A percentile compares a stretch with the other conserved stretches of the same genome.
These are phyloP conservation scores for Acleris laterana DNA, from an alignment of 2,888 invertebrate species.

Conservation along the genomic window DNA sequence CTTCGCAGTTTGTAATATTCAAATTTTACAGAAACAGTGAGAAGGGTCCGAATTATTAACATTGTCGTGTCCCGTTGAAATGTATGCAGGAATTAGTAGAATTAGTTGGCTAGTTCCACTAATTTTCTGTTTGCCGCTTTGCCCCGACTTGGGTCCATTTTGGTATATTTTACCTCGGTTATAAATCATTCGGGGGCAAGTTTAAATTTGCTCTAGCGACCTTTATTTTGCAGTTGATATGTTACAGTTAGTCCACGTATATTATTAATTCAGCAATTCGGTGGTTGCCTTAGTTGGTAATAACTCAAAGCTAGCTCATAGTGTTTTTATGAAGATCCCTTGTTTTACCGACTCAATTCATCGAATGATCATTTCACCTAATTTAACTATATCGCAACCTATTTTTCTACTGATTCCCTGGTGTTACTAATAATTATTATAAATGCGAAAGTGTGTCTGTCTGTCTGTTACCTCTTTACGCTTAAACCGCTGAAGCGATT, in stretches of 20 bases:
- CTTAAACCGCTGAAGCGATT: too few species aligned
- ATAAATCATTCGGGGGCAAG: constrained; percentile 32
- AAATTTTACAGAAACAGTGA: constrained; percentile 46
- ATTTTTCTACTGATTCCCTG: too few species aligned
- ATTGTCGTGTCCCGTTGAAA: constrained; percentile 42
- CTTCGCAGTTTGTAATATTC: constrained; percentile 37
- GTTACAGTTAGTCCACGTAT: constrained; percentile 14
- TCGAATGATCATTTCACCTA: too few species aligned
- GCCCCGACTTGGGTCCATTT: constrained; percentile 15
- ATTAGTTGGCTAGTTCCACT: constrained; percentile 24
- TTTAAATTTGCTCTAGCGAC: constrained; percentile 29
- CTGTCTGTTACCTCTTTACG: too few species aligned
- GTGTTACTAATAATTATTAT: too few species aligned
- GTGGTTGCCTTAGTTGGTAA: too few species aligned
- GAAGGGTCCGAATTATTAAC: constrained; percentile 46
- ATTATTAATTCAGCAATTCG: neutral
- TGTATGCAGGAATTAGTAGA: constrained; percentile 45
- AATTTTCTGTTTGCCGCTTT: constrained; percentile 24
- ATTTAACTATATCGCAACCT: too few species aligned
- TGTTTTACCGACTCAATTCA: too few species aligned
- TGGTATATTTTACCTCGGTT: constrained; percentile 14
- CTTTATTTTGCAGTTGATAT: constrained; percentile 26
- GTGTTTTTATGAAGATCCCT: too few species aligned
- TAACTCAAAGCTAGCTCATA: too few species aligned
- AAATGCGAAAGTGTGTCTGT: too few species aligned